These are phyloP conservation scores for Sebastes aleutianus DNA, from an alignment of 2,797 vertebrate species.

Conservation along the genomic window DNA sequence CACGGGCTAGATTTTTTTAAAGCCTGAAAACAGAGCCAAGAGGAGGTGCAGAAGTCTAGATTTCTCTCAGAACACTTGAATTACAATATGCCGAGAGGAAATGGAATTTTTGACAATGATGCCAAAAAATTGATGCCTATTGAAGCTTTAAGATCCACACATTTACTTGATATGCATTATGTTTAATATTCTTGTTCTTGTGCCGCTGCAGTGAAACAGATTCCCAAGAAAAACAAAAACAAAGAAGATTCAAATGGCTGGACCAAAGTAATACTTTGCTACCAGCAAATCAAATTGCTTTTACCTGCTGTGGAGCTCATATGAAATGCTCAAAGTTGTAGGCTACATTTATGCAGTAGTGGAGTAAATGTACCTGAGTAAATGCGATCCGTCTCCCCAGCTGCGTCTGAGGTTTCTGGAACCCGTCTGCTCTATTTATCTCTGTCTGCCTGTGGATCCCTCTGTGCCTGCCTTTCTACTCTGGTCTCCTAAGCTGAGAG, in stretches of 20 bases:
- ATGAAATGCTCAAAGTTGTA: not conserved
- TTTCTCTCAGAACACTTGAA: too few species aligned
- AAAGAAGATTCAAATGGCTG: not conserved
- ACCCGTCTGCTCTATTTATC: conserved; percentile 44
- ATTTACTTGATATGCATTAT: too few species aligned
- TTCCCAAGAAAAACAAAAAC: too few species aligned
- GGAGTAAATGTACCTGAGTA: conserved; percentile 1
- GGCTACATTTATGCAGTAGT: not conserved
- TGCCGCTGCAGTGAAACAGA: too few species aligned
- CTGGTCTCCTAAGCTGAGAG: conserved; percentile 36
- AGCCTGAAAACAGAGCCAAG: too few species aligned
- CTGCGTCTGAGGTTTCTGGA: conserved; percentile 17
- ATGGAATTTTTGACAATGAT: too few species aligned
- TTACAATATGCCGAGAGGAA: too few species aligned
- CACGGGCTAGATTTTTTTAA: too few species aligned
- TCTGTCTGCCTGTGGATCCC: conserved; percentile 48
- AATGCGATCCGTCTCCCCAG: not conserved
- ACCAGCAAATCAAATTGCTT: not conserved
- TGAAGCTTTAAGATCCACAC: too few species aligned
- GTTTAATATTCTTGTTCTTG: too few species aligned
- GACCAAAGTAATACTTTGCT: not conserved
- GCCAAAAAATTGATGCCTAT: too few species aligned
- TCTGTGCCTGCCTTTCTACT: conserved; percentile 23
- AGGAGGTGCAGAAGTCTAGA: too few species aligned
- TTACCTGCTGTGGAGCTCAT: not conserved